Percentiles rank a stretch among this genome's conserved stretches.
phyloP scores from a whole-genome alignment of 1,140 invertebrate genomes.

The Papilio helenus region DNA sequence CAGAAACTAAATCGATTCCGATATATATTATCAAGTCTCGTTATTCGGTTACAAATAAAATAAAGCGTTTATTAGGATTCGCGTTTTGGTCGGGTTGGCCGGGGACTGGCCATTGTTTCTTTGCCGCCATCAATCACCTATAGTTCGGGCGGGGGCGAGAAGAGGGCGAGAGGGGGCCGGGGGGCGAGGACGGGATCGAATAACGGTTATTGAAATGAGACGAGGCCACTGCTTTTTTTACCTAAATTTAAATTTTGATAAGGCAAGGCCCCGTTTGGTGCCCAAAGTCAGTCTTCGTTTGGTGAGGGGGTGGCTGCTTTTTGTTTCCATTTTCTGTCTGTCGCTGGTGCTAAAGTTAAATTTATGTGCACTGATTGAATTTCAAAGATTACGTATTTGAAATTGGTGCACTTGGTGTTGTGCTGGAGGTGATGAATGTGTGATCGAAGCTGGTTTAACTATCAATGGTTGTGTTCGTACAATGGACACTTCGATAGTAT shows the following conservation, averaged over 20 bases:
- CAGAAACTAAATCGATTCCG: constrained; percentile 70
- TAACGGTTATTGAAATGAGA: constrained; percentile 83
- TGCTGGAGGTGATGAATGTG: constrained; percentile 13
- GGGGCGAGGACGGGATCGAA: constrained; percentile 56
- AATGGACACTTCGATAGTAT: not conserved
- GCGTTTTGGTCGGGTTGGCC: constrained; percentile 70
- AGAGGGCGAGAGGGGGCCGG: constrained; percentile 47
- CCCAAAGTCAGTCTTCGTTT: constrained; percentile 69
- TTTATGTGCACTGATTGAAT: constrained; percentile 51
- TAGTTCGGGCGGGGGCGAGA: constrained; percentile 53
- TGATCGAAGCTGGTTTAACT: not conserved
- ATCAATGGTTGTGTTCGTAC: not conserved
- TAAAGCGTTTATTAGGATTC: constrained; percentile 82
- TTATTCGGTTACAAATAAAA: constrained; percentile 78
- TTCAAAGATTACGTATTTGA: constrained; percentile 30
- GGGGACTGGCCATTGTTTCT: constrained; percentile 77
- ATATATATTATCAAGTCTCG: constrained; percentile 76
- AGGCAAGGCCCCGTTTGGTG: constrained; percentile 78
- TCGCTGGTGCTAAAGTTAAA: constrained; percentile 69
- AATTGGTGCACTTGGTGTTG: constrained; percentile 10
- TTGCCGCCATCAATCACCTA: constrained; percentile 77
- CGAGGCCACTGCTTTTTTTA: constrained; percentile 74
- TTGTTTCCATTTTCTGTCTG: constrained; percentile 72
- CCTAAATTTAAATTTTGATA: constrained; percentile 82
- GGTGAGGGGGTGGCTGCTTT: constrained; percentile 68